Evolutionary conservation across 2,888 invertebrate genomes (phyloP), one percentile per base, ranked within the genome.

Genomic region (Apodemia mormo): DNA sequence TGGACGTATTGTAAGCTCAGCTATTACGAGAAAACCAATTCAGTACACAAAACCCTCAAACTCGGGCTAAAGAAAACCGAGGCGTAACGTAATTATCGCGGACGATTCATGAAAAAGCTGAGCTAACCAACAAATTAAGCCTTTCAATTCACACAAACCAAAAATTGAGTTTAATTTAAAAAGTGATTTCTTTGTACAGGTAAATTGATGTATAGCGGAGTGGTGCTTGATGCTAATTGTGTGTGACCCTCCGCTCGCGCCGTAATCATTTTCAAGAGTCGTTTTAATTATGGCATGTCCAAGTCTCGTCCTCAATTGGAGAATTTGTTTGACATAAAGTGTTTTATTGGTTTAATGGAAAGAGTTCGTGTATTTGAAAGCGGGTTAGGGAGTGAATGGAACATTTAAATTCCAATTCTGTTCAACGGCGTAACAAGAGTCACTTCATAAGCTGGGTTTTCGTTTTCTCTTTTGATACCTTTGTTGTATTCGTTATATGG

Each of bases 211-310:
- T 84, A 85, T 80, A 84, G 81, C 77, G 79, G 79, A 87, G 84
- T 75, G 82, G 81, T 81, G 77, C 90, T 90, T 75, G 81, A 73
- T 85, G 83, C 82, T 88, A 89, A 90, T 90, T 90, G 90, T 86
- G 90, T 86, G 85, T 84, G 86, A 82, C 84, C 84, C 85, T 76
- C 71, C 33, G 49, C 67, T 61, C 67, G 61, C 2, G n/a, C 52
- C 52, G 61, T 61, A 61, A 61, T 61, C 61, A 61, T 29, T 61
- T 61, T 61, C 33, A 33, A 61, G 61, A 61, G 61, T 30, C 61
- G 33, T 61, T 61, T 61, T 61, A 61, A 61, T 61, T 61, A 61
- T 61, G 61, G 33, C 61, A 61, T 33, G 61, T 30, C 61, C 61
- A 58, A 30, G 61, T 33, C 79, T 80, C 76, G 77, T 79, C 78